Percentiles rank a stretch among this genome's conserved stretches.
These are phyloP conservation scores for Lates calcarifer DNA, from an alignment of 2,113 vertebrate genomes.

Conservation along the genomic window DNA sequence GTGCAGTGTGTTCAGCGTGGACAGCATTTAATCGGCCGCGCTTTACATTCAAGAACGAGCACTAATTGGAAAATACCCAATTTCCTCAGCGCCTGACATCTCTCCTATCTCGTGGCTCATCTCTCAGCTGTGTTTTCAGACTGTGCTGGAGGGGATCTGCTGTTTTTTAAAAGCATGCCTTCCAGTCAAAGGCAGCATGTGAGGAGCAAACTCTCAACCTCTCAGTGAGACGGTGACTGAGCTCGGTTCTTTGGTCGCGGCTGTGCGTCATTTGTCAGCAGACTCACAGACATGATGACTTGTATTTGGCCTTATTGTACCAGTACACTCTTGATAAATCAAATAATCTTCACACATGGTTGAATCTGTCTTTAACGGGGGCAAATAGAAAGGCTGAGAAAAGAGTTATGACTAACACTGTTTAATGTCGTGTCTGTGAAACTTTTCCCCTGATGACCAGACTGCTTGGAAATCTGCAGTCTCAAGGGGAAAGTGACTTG, in stretches of 20 bases:
- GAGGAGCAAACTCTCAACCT: slow-evolving; percentile 27
- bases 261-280: slow-evolving; percentile 49
- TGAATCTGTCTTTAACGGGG: slow-evolving; percentile 14
- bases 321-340: neutral
- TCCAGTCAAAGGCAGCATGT: slow-evolving; percentile 22
- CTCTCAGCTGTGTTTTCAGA: slow-evolving; percentile 27
- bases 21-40: neutral
- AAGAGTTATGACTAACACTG: slow-evolving; percentile 57
- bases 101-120: slow-evolving; percentile 24
- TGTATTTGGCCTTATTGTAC: neutral
- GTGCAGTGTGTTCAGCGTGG: neutral
- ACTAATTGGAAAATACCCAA: slow-evolving; percentile 44
- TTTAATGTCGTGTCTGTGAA: slow-evolving; percentile 52
- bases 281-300: slow-evolving; percentile 28
- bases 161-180: neutral
- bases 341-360: neutral
- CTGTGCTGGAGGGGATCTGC: slow-evolving; percentile 14
- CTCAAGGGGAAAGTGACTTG: slow-evolving; percentile 5
- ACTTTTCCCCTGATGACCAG: slow-evolving; percentile 42
- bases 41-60: neutral
- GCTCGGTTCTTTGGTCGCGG: neutral
- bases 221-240: neutral
- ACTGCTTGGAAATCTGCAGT: slow-evolving; percentile 31
- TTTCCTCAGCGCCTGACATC: slow-evolving; percentile 21
- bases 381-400: neutral